A percentile compares a stretch with the other conserved stretches of the same genome.
Conservation (phyloP, 2,797 vertebrate genomes). For the Staurois parvus region DNA sequence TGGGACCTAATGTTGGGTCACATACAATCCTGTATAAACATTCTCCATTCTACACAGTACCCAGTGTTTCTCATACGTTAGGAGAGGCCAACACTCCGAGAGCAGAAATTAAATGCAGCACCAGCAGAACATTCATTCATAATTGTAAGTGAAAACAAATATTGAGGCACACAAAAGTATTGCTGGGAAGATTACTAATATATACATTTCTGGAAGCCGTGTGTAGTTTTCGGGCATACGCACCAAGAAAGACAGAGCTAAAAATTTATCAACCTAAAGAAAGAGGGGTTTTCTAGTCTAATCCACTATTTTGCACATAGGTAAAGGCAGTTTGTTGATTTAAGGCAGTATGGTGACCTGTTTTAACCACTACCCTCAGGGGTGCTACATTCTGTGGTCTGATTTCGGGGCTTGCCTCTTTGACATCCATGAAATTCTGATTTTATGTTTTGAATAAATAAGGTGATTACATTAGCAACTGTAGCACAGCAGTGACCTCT, state of each 20-base stretch:
- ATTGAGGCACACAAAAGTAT: background rate
- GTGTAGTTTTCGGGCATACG: background rate
- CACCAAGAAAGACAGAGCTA: background rate
- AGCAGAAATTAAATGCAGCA: slow-evolving; percentile 39
- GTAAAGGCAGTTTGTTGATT: slow-evolving; percentile 33
- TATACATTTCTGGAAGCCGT: background rate
- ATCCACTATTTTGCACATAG: background rate
- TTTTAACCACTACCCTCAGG: slow-evolving; percentile 28
- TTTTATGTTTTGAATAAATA: slow-evolving; percentile 1
- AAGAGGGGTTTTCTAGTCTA: background rate
- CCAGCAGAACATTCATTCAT: background rate
- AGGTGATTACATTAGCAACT: slow-evolving; percentile 6
- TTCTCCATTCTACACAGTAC: background rate
- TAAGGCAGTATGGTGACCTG: slow-evolving; percentile 41
- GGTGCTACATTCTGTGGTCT: background rate
- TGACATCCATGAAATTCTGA: background rate
- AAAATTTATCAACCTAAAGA: background rate
- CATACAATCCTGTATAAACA: background rate
- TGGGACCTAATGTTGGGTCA: no score
- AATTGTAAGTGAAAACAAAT: background rate
- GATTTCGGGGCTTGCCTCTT: no score
- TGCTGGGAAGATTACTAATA: background rate
- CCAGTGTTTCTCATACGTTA: no score
- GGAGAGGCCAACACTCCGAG: background rate
- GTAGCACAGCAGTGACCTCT: background rate